Evolutionary conservation across 2,888 invertebrate genomes (phyloP).

Genomic region (Zygothrica quintamaculata): DNA sequence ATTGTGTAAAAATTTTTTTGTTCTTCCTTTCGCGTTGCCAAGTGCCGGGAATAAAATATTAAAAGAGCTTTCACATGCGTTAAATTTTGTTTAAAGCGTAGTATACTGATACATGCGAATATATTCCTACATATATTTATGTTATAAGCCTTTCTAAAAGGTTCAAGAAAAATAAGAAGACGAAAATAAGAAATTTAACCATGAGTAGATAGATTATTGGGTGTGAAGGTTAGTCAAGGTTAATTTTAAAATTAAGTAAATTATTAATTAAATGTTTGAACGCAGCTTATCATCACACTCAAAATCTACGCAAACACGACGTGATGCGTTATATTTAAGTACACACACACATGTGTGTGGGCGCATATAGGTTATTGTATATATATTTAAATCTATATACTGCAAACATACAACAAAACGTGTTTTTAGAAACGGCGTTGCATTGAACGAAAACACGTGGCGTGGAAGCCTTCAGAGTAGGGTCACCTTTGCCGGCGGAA

Average conservation of each 20-base stretch:
- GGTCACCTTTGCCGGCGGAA: conserved; percentile 68
- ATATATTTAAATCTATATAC: neutral
- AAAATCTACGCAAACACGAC: conserved; percentile 5
- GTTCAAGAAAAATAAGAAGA: conserved; percentile 29
- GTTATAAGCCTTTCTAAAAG: neutral
- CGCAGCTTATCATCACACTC: conserved; percentile 45
- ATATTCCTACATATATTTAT: neutral
- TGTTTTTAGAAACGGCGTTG: conserved; percentile 47
- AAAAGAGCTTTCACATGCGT: conserved; percentile 32
- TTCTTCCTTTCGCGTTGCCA: conserved; percentile 49
- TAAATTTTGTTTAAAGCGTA: conserved; percentile 23
- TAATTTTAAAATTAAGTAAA: conserved; percentile 29
- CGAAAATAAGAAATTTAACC: conserved; percentile 15
- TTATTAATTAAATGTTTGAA: conserved; percentile 16
- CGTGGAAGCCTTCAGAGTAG: conserved; percentile 40
- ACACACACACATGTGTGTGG: neutral
- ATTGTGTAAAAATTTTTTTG: conserved; percentile 17
- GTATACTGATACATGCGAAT: conserved; percentile 6
- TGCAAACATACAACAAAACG: conserved; percentile 26
- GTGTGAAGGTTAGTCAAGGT: conserved; percentile 66
- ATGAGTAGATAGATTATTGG: neutral
- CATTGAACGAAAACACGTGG: conserved; percentile 63
- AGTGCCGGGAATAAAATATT: conserved; percentile 3
- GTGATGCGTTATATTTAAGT: neutral
- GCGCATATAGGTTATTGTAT: neutral